Base-by-base conservation (phyloP, 1,140 invertebrate species). In the Aradophagus sp. region DNA sequence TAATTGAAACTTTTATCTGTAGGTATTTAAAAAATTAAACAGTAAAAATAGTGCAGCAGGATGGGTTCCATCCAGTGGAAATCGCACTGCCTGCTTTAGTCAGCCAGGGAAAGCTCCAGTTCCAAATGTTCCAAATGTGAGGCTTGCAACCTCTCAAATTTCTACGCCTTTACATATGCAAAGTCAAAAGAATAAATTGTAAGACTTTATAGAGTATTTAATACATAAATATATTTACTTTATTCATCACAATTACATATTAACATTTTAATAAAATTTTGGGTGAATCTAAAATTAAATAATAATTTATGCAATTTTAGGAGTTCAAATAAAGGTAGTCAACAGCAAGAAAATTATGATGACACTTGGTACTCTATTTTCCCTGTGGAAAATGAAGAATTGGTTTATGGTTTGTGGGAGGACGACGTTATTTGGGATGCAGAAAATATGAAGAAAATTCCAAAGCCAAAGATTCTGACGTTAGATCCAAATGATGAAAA, bases 401-500 rank as follows among this genome's bases (percentile, higher is more conserved):
- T 99, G 1, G 94, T 98, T 0, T 97, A 97, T 80, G 93, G 94
- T 5, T 88, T 91, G n/a, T 99, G 97, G 97, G 97, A 99, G 81
- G 93, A 98, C 67, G 95, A 99, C 77, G 93, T 98, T 1, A 99
- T 99, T 77, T 99, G 97, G 96, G 96, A 99, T 87, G 90, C 94
- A 0, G 91, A 97, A 79, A 90, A 91, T 68, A 96, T 99, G 94
- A 87, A 86, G 2, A 90, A 89, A 56, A 90, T 98, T 72, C 96
- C 96, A 0, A 94, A 96, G 81, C 98, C 98, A 1, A 95, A 95
- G 74, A 93, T 99, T 31, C 85, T 99, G 2, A 97, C 97, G 0
- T 84, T 99, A 1, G 98, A 99, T 87, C 97, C 97, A 0, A 99
- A 99, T 80, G 98, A 99, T 87, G 98, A 99, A 78, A 99, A 99